Evolutionary conservation across 2,113 vertebrate species (phyloP).

Genomic region (Hymenochirus boettgeri): DNA sequence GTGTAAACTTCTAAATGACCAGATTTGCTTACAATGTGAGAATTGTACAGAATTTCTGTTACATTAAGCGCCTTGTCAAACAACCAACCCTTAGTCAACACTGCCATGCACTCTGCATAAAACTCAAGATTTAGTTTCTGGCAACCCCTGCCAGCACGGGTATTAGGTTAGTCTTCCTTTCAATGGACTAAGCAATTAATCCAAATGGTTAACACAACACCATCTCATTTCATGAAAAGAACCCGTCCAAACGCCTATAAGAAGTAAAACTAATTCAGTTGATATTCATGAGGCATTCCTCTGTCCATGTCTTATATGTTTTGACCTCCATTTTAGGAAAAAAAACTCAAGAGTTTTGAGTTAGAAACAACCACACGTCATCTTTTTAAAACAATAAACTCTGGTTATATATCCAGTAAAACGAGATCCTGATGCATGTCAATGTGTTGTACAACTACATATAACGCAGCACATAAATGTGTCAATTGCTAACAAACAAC

Average conservation of each 20-base stretch:
- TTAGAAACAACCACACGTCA: too few species aligned
- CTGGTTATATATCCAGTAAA: too few species aligned
- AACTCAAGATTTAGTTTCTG: not conserved
- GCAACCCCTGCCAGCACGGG: not conserved
- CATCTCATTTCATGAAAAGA: not conserved
- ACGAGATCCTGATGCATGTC: too few species aligned
- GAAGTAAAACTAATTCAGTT: not conserved
- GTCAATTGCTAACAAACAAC: too few species aligned
- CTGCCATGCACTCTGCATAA: not conserved
- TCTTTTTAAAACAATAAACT: too few species aligned
- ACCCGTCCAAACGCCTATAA: not conserved
- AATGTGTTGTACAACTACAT: too few species aligned
- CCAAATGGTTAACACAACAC: not conserved
- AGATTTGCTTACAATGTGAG: too few species aligned
- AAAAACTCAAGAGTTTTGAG: not conserved
- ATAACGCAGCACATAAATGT: too few species aligned
- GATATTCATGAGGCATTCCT: not conserved
- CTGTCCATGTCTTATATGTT: not conserved
- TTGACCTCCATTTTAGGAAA: not conserved
- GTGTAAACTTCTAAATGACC: too few species aligned
- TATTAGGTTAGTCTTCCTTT: not conserved
- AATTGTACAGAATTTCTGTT: too few species aligned
- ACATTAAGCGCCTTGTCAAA: too few species aligned
- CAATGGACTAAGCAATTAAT: not conserved
- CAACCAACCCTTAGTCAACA: not conserved